Evolutionary conservation across 2,888 invertebrate species (phyloP), one percentile per base, ranked within the genome.

Genomic region (Cancer borealis): DNA sequence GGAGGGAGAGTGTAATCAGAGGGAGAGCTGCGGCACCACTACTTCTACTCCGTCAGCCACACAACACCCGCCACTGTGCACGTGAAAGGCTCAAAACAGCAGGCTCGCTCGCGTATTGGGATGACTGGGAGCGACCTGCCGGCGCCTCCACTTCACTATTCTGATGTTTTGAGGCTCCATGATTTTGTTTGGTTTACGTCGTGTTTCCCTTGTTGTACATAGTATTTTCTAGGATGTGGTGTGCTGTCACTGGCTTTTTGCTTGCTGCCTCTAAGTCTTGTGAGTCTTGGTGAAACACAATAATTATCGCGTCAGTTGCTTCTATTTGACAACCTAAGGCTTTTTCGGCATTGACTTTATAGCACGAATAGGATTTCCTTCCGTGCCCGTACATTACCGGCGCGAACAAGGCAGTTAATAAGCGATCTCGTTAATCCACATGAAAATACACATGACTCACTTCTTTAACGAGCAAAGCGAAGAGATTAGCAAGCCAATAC

Each of bases 31-130:
- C 6, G 2, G 26, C 73, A 73, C 73, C 26, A n/a, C 73, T 73
- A 73, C 73, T n/a, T n/a, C 73, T 26, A 26, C 73, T n/a, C 73
- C 73, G n/a, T 73, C 73, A 73, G 26, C 73, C 73, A 73, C 73
- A 73, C 73, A 73, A 26, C 73, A 73, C 73, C 73, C 73, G 21
- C 73, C 26, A 6, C 26, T 73, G n/a, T 73, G 73, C 73, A 73
- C 26, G n/a, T 73, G n/a, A 73, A 73, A 73, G 73, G 73, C 73
- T n/a, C n/a, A 21, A 21, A 21, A 66, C 66, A 5, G 17, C 66
- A 66, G n/a, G n/a, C n/a, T 6, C 21, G 66, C 14, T n/a, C n/a
- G 6, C 21, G 66, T 5, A 66, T n/a, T 66, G 66, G 8, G n/a
- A 8, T 4, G n/a, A 66, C n/a, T 66, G n/a, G 2, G 66, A n/a